Percentiles rank a stretch among this genome's conserved stretches.
Conservation (phyloP, 2,797 vertebrate genomes). For the Notamacropus eugenii region DNA sequence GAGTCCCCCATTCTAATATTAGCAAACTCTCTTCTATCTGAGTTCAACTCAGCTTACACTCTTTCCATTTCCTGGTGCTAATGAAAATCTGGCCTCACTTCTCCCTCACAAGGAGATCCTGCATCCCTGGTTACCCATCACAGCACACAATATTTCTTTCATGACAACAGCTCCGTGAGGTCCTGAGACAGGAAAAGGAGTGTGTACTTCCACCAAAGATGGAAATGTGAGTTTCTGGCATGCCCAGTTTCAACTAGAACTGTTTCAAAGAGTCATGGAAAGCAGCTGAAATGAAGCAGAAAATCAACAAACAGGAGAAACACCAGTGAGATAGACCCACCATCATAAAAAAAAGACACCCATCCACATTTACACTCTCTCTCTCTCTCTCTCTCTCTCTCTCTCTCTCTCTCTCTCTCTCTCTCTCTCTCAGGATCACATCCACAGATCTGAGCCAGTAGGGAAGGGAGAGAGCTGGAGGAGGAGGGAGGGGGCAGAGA, state of each 20-base stretch:
- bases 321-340: background rate
- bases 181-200: background rate
- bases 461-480: background rate
- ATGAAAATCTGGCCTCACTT: background rate
- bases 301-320: background rate
- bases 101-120: background rate
- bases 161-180: background rate
- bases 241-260: background rate
- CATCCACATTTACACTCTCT: background rate
- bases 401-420: no score
- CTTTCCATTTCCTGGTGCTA: background rate
- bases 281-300: background rate
- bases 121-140: background rate
- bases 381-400: no score
- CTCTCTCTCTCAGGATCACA: background rate
- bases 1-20: background rate
- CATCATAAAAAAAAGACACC: background rate
- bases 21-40: background rate
- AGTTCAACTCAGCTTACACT: background rate
- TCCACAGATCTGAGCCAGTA: background rate
- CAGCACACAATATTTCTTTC: background rate
- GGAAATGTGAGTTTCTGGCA: background rate
- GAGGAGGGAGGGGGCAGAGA: background rate
- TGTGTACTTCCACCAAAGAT: background rate
- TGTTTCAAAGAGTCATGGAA: background rate